These are phyloP conservation scores for Tylochromis polylepis DNA, from an alignment of 2,113 vertebrate genomes.

Conservation along the genomic window DNA sequence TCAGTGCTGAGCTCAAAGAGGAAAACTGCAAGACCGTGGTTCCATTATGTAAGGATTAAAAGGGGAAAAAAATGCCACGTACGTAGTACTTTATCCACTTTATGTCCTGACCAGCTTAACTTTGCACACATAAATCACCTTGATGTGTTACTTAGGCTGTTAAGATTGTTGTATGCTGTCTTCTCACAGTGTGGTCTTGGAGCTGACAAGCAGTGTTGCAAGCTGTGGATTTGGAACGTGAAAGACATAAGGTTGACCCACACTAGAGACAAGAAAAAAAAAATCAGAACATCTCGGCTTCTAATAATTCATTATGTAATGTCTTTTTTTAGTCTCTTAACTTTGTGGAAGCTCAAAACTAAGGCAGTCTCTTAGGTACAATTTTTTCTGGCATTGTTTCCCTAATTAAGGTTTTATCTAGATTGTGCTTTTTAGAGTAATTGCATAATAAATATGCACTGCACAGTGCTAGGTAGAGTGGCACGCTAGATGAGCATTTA, in stretches of 20 bases:
- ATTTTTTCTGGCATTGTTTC: not conserved
- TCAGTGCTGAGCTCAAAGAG: not conserved
- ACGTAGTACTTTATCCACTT: not conserved
- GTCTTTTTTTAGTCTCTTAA: not conserved
- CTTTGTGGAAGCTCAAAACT: not conserved
- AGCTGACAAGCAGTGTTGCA: not conserved
- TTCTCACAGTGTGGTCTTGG: not conserved
- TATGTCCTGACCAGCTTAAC: not conserved
- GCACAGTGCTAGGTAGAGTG: not conserved
- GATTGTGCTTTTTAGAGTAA: not conserved
- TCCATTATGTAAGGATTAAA: constrained; percentile 4
- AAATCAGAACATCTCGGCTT: not conserved
- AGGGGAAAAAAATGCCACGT: not conserved
- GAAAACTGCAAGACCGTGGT: not conserved
- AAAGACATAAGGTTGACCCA: not conserved
- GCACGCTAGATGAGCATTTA: not conserved
- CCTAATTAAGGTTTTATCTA: not conserved
- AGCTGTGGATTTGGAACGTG: not conserved
- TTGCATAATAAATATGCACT: not conserved
- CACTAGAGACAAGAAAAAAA: not conserved
- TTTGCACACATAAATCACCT: not conserved
- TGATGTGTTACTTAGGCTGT: not conserved
- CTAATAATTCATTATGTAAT: not conserved
- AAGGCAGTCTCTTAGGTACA: not conserved
- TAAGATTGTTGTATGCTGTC: not conserved